Evolutionary conservation across 2,888 invertebrate species (phyloP), one percentile per base, ranked within the genome.

Genomic region (Trissolcus brochymenae): DNA sequence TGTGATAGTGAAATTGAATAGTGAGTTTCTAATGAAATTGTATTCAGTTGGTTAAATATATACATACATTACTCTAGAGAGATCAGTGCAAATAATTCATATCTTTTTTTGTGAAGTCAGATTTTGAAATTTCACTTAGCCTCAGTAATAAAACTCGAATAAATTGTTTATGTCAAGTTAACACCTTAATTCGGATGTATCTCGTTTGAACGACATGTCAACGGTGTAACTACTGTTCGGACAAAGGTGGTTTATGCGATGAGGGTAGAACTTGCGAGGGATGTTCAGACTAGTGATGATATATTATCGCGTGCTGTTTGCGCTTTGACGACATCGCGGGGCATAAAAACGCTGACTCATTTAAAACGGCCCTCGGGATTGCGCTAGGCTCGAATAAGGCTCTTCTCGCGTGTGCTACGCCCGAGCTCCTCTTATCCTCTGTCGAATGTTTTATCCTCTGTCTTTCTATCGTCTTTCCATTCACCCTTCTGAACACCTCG

Each of bases 341-440:
- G 86, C 87, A 89, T 88, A 89, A 89, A 89, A 89, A 88, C 87
- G 89, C 89, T 89, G 89, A 89, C 88, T 89, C 89, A 89, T 89
- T 89, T 89, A 88, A 89, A 88, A 84, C 88, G 85, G 86, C 88
- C 86, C 87, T 86, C 86, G 88, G 87, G 88, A 88, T 88, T 88
- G 87, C 85, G 83, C 80, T 79, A 81, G 71, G 80, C 81, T 82
- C 81, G 80, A 81, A 25, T 25, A 25, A 83, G 85, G 79, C 81
- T 81, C 35, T 11, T 83, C 83, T 83, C 84, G 84, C 84, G 83
- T 82, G 67, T 82, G 62, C 82, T 80, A 65, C 11, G 19, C 79
- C 76, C 79, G 73, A 77, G 56, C 70, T 68, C 76, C 35, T 78
- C 25, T 35, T 11, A 83, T 84, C 82, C 80, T 82, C 82, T 79